These are phyloP conservation scores for Oxyura jamaicensis DNA, from an alignment of 2,113 vertebrate species.

Conservation along the genomic window DNA sequence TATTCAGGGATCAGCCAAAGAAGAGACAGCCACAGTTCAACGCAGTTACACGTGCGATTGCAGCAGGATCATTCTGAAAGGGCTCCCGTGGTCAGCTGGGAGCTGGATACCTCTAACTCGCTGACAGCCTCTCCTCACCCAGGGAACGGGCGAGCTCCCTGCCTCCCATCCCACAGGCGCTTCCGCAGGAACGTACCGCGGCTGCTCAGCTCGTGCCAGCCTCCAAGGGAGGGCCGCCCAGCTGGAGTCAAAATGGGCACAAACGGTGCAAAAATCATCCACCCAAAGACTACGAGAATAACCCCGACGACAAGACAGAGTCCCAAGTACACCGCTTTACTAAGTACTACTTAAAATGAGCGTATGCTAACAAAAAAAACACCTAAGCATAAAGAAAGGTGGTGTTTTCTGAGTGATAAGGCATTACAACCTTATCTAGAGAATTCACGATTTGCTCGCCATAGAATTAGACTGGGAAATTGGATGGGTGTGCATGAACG, in stretches of 20 bases:
- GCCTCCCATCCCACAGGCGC: not conserved
- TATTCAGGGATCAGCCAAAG: not conserved
- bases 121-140: not conserved
- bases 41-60: not conserved
- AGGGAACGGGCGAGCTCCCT: not conserved
- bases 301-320: not conserved
- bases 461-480: not conserved
- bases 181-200: not conserved
- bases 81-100: not conserved
- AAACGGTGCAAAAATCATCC: not conserved
- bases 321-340: not conserved
- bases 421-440: constrained; percentile 22
- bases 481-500: not conserved
- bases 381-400: not conserved
- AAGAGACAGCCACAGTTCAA: not conserved
- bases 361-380: not conserved
- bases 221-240: not conserved
- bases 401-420: not conserved
- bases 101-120: not conserved
- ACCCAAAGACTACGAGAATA: not conserved
- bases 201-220: not conserved
- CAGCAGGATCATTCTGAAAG: not conserved
- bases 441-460: not conserved
- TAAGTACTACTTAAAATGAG: not conserved
- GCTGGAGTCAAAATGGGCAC: not conserved